These are phyloP conservation scores for Mormyrus iriodes DNA, from an alignment of 2,113 vertebrate species.

Conservation along the genomic window DNA sequence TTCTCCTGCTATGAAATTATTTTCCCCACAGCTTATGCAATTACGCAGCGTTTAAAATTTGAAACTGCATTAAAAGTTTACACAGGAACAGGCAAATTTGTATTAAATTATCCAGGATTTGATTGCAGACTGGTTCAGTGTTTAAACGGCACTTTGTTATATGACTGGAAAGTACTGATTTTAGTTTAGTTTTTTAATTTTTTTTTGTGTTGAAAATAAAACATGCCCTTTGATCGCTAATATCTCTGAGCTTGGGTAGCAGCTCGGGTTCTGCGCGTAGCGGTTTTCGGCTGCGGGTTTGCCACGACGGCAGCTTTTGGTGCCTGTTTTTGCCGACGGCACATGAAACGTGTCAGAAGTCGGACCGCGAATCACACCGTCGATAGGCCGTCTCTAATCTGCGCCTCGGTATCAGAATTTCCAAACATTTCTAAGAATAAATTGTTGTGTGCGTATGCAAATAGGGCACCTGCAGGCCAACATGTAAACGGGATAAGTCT, in stretches of 20 bases:
- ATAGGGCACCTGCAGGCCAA: background rate
- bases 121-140: background rate
- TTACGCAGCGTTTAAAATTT: background rate
- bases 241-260: background rate
- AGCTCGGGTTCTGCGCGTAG: background rate
- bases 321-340: background rate
- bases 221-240: background rate
- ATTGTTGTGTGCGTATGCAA: background rate
- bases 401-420: background rate
- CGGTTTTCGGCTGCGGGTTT: background rate
- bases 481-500: no score
- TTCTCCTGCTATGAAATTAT: background rate
- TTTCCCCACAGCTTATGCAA: conserved; percentile 1
- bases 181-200: background rate
- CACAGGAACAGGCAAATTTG: background rate
- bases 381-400: background rate
- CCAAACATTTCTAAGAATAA: background rate
- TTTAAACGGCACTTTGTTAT: background rate
- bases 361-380: background rate
- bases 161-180: background rate
- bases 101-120: background rate
- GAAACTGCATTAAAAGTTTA: background rate
- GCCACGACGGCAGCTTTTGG: background rate
- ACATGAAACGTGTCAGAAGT: background rate
- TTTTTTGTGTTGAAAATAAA: background rate